A percentile compares a stretch with the other conserved stretches of the same genome.
These are phyloP conservation scores for Drosophila saltans DNA, from an alignment of 1,140 invertebrate genomes.

Conservation along the genomic window DNA sequence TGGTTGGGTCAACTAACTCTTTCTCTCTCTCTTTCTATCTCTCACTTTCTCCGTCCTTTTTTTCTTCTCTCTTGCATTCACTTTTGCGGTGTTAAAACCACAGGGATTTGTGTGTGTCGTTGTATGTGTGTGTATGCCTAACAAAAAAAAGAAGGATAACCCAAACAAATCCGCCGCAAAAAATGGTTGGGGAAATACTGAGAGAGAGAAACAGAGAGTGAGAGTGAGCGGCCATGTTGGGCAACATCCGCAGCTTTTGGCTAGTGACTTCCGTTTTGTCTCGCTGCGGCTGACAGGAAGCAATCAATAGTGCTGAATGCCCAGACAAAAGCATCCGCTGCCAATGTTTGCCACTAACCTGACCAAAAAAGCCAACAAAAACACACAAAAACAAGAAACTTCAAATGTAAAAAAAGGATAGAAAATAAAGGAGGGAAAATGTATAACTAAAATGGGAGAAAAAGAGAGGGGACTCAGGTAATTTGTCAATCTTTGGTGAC, in stretches of 20 bases:
- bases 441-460: neutral
- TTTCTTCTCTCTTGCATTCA: too few species aligned
- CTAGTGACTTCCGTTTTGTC: conserved; percentile 50
- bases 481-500: conserved; percentile 68
- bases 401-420: neutral
- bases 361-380: conserved; percentile 13
- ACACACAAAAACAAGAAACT: neutral
- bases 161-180: conserved; percentile 39
- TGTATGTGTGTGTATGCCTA: conserved; percentile 35
- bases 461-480: conserved; percentile 39
- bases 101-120: conserved; percentile 17
- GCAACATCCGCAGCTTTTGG: conserved; percentile 62
- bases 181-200: too few species aligned
- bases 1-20: neutral
- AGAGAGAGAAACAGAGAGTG: neutral
- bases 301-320: conserved; percentile 71
- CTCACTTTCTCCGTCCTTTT: too few species aligned
- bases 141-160: conserved; percentile 44
- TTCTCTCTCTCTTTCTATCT: neutral
- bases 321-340: conserved; percentile 78
- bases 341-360: conserved; percentile 50
- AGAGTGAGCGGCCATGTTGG: conserved; percentile 23
- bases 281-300: conserved; percentile 71
- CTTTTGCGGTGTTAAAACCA: conserved; percentile 17
- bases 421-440: conserved; percentile 18